Evolutionary conservation across 37 sponge, comb jelly and placozoan genomes (phyloP).

Genomic region (Crambe crambe): DNA sequence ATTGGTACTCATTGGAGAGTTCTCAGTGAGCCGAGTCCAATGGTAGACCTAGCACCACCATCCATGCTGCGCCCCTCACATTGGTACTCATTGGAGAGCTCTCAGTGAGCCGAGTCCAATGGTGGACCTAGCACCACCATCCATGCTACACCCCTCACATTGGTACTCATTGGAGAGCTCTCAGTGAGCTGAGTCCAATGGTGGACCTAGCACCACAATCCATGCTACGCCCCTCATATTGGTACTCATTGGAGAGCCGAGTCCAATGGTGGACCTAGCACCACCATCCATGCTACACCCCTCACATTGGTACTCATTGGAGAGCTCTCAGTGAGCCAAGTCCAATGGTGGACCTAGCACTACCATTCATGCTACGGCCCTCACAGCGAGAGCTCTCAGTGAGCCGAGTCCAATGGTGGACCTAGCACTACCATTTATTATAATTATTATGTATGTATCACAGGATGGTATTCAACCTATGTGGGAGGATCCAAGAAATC

Average conservation of each 20-base stretch:
- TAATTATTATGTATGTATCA: no score
- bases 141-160: neutral
- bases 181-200: neutral
- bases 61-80: neutral
- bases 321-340: neutral
- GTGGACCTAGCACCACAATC: neutral
- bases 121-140: neutral
- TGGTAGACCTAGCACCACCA: neutral
- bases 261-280: neutral
- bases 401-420: neutral
- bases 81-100: neutral
- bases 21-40: neutral
- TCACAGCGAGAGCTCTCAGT: neutral
- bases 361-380: neutral
- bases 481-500: conserved; percentile 91
- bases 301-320: neutral
- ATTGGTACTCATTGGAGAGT: neutral
- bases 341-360: neutral
- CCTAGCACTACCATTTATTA: neutral
- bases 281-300: neutral
- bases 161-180: neutral
- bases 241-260: neutral
- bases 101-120: neutral
- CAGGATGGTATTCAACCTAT: conserved; percentile 87
- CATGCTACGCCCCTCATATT: neutral